Evolutionary conservation across 2,888 invertebrate genomes (phyloP), one percentile per base, ranked within the genome.

Genomic region (Lithodes maja): DNA sequence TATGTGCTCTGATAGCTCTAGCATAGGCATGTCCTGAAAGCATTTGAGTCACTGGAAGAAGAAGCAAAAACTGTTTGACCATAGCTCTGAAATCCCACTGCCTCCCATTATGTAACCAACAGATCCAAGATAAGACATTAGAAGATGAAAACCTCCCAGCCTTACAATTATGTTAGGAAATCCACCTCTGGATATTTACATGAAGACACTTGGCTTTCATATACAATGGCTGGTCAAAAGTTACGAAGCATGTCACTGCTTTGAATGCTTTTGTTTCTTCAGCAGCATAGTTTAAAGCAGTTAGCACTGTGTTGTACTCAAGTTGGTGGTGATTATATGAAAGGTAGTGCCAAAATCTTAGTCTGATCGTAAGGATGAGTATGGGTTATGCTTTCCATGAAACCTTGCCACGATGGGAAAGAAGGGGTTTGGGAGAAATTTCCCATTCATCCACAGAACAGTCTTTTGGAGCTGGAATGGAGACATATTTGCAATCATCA

Each of bases 221-320:
- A 54, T 80, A 80, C 9, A 53, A 54, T 80, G 80, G 80, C 54
- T 80, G 80, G 15, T 80, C 80, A 53, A 80, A 80, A 53, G 54
- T 80, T n/a, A 80, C 52, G 49, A 7, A 77, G 49, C 49, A 49
- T 49, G 17, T 77, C 49, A 33, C 9, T 1, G 17, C 49, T 5
- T 69, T 83, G 9, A 75, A 75, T 61, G 5, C 12, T 33, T 33
- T 71, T 83, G n/a, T 71, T 71, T 52, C 71, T n/a, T 69, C 52
- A 2, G 83, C 83, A 69, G 71, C 71, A 83, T 54, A 83, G 12
- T 69, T 50, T 83, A 54, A 74, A 75, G 54, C 77, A 75, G n/a
- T 84, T 84, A 84, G 33, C 55, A 75, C 77, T 75, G 74, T 74
- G 50, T 84, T 84, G 84, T 84, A 84, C 84, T 84, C 84, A 9